phyloP scores from a whole-genome alignment of 37 sponge, comb jelly and placozoan genomes.

The Diacarnus erythraeanus region DNA sequence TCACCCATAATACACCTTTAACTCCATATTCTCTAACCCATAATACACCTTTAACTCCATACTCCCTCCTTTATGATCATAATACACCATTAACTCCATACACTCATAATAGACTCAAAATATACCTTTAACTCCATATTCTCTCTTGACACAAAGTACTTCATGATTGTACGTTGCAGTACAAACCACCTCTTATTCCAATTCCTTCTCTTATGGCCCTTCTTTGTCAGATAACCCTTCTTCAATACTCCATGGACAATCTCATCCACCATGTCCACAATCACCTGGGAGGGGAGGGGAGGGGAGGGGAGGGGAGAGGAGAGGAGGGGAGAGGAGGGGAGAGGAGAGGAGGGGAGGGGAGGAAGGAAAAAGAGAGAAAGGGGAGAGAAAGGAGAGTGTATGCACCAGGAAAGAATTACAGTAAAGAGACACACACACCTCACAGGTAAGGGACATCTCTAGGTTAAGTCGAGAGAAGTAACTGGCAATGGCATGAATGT shows the following conservation, averaged over 20 bases:
- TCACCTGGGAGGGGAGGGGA: slow-evolving; percentile 16
- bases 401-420: neutral
- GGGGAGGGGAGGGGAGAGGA: neutral
- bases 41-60: too few species aligned
- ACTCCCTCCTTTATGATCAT: too few species aligned
- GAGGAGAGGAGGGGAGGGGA: neutral
- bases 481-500: slow-evolving; percentile 31
- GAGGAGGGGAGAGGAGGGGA: neutral
- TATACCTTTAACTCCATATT: slow-evolving; percentile 34
- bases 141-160: slow-evolving; percentile 60
- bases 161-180: slow-evolving; percentile 40
- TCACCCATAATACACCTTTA: too few species aligned
- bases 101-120: neutral
- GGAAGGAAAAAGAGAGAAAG: neutral
- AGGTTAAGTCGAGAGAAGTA: slow-evolving; percentile 38
- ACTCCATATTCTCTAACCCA: slow-evolving; percentile 31
- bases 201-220: slow-evolving; percentile 61
- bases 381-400: neutral
- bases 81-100: neutral
- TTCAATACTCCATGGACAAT: slow-evolving; percentile 55
- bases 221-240: slow-evolving; percentile 76
- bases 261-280: slow-evolving; percentile 56
- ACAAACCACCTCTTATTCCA: slow-evolving; percentile 69
- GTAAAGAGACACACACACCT: slow-evolving; percentile 3
- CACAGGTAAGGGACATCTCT: slow-evolving; percentile 42